A percentile compares a stretch with the other conserved stretches of the same genome.
phyloP scores from a whole-genome alignment of 2,113 vertebrate genomes.

The Donacobius atricapilla region DNA sequence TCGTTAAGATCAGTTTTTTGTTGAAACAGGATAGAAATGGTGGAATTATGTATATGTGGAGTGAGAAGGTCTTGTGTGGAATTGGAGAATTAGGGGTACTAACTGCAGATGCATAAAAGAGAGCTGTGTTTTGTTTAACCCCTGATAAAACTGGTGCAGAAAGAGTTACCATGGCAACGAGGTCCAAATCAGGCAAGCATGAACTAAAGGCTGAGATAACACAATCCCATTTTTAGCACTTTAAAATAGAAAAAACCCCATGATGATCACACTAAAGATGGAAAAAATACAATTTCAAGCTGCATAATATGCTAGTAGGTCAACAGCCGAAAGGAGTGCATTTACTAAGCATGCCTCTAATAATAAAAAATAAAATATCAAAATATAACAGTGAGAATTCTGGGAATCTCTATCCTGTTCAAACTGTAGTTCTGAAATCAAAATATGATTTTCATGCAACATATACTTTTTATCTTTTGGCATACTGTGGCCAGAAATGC shows the following conservation, averaged over 20 bases:
- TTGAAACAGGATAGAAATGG: background rate
- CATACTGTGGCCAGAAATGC: background rate
- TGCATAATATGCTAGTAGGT: background rate
- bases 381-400: background rate
- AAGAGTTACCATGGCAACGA: slow-evolving; percentile 63
- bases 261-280: background rate
- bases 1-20: background rate
- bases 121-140: slow-evolving; percentile 31
- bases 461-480: background rate
- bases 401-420: background rate
- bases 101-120: background rate
- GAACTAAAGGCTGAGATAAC: slow-evolving; percentile 47
- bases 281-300: background rate
- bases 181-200: slow-evolving; percentile 39
- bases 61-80: background rate
- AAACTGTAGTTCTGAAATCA: background rate
- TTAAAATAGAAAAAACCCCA: background rate
- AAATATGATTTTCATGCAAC: background rate
- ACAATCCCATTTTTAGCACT: slow-evolving; percentile 45
- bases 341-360: background rate
- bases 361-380: background rate
- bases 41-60: background rate
- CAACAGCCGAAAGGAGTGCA: background rate
- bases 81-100: background rate
- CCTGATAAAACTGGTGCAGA: slow-evolving; percentile 4